Evolutionary conservation across 2,888 invertebrate genomes (phyloP).

Genomic region (Drosophila hamatofila): DNA sequence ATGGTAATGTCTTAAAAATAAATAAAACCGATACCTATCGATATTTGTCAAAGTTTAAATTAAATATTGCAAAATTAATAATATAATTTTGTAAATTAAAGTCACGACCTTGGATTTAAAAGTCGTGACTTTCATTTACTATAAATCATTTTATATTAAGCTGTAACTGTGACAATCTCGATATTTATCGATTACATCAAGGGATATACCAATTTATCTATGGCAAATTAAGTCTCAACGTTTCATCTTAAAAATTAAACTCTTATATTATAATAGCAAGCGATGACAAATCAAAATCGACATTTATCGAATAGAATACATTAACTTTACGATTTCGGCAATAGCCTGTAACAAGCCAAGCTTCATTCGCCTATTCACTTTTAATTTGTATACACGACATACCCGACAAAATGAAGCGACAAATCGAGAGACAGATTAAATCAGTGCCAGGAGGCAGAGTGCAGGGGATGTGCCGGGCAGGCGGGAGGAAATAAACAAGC

Average conservation of each 20-base stretch:
- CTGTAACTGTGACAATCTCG: not conserved
- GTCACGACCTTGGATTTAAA: too few relatives aligned
- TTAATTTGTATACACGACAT: not conserved
- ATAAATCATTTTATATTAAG: too few relatives aligned
- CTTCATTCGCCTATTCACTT: not conserved
- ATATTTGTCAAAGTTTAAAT: too few relatives aligned
- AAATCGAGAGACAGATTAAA: constrained; percentile 1
- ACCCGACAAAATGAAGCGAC: constrained; percentile 22
- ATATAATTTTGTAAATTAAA: too few relatives aligned
- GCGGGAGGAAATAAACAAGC: constrained; percentile 3
- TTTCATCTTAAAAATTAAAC: not conserved
- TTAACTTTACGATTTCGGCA: not conserved
- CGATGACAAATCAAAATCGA: not conserved
- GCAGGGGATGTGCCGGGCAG: too few relatives aligned
- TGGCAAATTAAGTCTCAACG: not conserved
- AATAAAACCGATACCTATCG: too few relatives aligned
- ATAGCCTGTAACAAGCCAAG: not conserved
- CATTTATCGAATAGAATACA: not conserved
- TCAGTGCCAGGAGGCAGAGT: not conserved
- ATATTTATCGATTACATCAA: not conserved
- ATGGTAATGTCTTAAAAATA: too few relatives aligned
- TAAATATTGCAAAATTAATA: too few relatives aligned
- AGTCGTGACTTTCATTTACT: too few relatives aligned
- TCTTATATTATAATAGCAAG: not conserved
- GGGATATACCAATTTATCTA: too few relatives aligned